These are phyloP conservation scores for Drosophila nigromelanica DNA, from an alignment of 1,140 invertebrate species.

Conservation along the genomic window DNA sequence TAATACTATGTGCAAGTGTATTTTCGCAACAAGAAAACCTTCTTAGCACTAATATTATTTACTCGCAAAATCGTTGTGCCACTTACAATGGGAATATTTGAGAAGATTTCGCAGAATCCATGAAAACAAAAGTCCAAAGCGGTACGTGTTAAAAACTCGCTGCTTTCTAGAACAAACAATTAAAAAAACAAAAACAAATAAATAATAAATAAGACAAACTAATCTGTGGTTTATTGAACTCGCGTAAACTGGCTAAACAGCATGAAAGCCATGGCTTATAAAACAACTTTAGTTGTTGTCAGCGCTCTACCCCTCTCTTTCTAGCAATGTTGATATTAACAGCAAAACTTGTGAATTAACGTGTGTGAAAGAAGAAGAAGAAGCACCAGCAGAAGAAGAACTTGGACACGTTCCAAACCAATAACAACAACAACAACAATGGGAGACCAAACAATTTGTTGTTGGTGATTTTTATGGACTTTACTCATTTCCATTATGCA, in stretches of 20 bases:
- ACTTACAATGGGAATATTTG: constrained; percentile 14
- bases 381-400: constrained; percentile 18
- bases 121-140: constrained; percentile 43
- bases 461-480: constrained; percentile 25
- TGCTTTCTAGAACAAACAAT: constrained; percentile 5
- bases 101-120: constrained; percentile 25
- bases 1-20: not conserved
- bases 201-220: constrained; percentile 18
- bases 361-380: constrained; percentile 30
- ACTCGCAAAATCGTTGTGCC: constrained; percentile 1
- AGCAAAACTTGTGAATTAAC: constrained; percentile 50
- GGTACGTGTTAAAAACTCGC: constrained; percentile 19
- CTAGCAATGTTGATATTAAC: constrained; percentile 28
- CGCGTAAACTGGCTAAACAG: constrained; percentile 41
- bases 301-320: not conserved
- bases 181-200: constrained; percentile 2
- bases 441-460: constrained; percentile 8
- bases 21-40: not conserved
- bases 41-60: constrained; percentile 11
- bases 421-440: constrained; percentile 9
- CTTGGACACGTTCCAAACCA: constrained; percentile 52
- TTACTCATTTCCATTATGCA: constrained; percentile 72
- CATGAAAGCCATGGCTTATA: constrained; percentile 37
- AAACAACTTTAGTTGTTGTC: constrained; percentile 3
- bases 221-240: constrained; percentile 60